phyloP scores from a whole-genome alignment of 2,113 vertebrate genomes.

The Riparia riparia region DNA sequence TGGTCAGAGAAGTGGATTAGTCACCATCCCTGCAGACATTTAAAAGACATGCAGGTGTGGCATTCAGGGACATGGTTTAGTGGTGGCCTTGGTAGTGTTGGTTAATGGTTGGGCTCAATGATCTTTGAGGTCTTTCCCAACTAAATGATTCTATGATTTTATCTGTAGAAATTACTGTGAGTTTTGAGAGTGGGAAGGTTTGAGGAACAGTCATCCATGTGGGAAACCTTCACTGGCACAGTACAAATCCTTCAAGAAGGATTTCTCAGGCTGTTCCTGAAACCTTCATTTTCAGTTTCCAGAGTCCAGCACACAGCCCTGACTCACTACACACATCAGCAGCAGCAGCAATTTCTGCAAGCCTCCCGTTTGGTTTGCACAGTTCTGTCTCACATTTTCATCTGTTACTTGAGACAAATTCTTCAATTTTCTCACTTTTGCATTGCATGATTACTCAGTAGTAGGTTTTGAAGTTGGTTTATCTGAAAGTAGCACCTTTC shows the following conservation, averaged over 20 bases:
- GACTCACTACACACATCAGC: neutral
- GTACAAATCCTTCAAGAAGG: neutral
- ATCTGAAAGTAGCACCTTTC: neutral
- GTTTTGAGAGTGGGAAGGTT: neutral
- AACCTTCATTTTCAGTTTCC: neutral
- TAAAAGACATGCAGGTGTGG: neutral
- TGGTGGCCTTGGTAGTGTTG: neutral
- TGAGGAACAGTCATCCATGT: rapidly evolving
- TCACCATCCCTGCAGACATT: neutral
- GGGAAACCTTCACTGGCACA: neutral
- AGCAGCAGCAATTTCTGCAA: rapidly evolving
- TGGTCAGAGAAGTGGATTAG: neutral
- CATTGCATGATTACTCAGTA: neutral
- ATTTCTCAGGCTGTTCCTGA: neutral
- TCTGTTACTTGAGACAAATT: neutral
- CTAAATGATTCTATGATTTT: neutral
- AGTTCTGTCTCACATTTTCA: rapidly evolving
- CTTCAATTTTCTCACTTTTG: neutral
- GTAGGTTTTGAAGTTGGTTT: neutral
- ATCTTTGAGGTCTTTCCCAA: neutral
- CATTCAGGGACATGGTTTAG: neutral
- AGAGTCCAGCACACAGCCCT: neutral
- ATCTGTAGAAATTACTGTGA: neutral
- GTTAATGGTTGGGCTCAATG: neutral
- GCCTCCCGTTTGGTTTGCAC: rapidly evolving